These are phyloP conservation scores for Tetragonula carbonaria DNA, from an alignment of 2,888 invertebrate genomes.

Conservation along the genomic window DNA sequence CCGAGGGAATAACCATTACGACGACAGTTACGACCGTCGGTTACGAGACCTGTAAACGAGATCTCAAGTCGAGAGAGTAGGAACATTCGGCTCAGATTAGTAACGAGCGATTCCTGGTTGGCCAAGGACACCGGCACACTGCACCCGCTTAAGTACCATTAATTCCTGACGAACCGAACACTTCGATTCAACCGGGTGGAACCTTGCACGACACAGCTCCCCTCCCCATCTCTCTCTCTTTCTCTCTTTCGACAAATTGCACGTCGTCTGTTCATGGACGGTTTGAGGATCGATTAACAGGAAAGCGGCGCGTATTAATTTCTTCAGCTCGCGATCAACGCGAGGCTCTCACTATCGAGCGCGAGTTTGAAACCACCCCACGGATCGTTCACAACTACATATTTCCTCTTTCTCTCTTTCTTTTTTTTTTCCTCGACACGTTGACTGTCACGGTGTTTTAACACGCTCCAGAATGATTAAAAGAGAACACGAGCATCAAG, in stretches of 20 bases:
- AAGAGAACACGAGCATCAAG: no score
- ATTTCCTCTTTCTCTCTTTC: no score
- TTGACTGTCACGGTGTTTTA: no score
- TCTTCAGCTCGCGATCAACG: not conserved
- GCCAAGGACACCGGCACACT: constrained; percentile 39
- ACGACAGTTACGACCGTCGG: constrained; percentile 58
- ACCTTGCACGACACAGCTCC: constrained; percentile 53
- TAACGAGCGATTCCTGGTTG: constrained; percentile 43
- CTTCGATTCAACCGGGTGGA: not conserved
- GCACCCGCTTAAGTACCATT: constrained; percentile 29
- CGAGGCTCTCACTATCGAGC: constrained; percentile 9
- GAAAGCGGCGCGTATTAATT: not conserved
- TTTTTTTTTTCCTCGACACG: not conserved
- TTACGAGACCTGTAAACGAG: constrained; percentile 66
- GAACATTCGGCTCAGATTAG: constrained; percentile 45
- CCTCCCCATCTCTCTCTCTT: not conserved
- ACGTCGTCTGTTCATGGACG: not conserved
- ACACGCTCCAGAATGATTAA: no score
- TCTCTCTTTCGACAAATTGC: constrained; percentile 21
- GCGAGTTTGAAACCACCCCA: constrained; percentile 20
- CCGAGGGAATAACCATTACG: constrained; percentile 62
- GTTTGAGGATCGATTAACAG: not conserved
- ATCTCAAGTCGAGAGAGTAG: constrained; percentile 59
- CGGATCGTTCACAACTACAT: no score
- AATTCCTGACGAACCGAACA: constrained; percentile 37